Evolutionary conservation across 2,113 vertebrate species (phyloP), one percentile per base, ranked within the genome.

Genomic region (Lophotis ruficrista): DNA sequence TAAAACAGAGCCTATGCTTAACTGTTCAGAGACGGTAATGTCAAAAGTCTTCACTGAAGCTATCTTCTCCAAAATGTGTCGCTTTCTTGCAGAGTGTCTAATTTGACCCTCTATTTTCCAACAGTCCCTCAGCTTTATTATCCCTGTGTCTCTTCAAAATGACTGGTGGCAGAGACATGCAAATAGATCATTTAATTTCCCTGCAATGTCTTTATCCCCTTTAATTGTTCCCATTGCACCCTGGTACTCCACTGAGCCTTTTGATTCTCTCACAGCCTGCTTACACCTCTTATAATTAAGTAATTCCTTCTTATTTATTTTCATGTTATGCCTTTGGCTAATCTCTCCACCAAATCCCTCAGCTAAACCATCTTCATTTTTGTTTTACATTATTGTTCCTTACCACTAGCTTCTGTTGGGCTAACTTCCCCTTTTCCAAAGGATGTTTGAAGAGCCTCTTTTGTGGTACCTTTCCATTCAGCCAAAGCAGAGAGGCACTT

Each of bases 221-320:
- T 90, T 96, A 96, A 96, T 90, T 95, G 96, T 96, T 96, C 96
- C 95, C 95, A 84, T 93, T 94, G 94, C 90, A 82, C 79, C 54
- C 69, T 61, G n/a, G 43, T 91, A 84, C 80, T 97, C 95, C 94
- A 84, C 85, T 48, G 88, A 95, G 94, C 76, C 83, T 95, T 96
- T 68, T 70, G 69, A 58, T 83, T 93, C 71, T 96, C 93, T 92
- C 80, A 71, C 76, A 95, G 77, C 23, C 86, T 90, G 88, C 90
- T 97, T 93, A 91, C 9, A 5, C 64, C 61, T 94, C 72, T 87
- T 75, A 93, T 95, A 97, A 95, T 95, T 97, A 96, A 95, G 76
- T 68, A 90, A 96, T 88, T 96, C 78, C 78, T 94, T 95, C 94
- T 94, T 97, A 96, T 97, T 97, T 97, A 94, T 96, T 96, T 95